A percentile compares a stretch with the other conserved stretches of the same genome.
phyloP scores from a whole-genome alignment of 2,888 invertebrate species.

The Shargacucullia verbasci region DNA sequence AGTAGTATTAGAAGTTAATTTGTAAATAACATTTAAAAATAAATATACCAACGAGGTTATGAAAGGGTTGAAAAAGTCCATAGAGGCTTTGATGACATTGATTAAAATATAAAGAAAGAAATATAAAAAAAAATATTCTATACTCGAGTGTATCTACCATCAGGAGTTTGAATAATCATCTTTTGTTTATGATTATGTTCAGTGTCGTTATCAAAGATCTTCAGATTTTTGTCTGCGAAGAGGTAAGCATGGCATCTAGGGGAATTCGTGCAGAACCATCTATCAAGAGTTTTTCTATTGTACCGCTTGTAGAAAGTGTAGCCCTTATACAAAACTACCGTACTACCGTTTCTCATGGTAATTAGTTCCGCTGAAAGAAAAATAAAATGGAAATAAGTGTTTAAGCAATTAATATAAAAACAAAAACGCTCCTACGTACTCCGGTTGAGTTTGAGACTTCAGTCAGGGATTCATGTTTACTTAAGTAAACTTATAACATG shows the following conservation, averaged over 20 bases:
- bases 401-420: too few relatives aligned
- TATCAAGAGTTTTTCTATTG: slow-evolving; percentile 26
- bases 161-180: slow-evolving; percentile 5
- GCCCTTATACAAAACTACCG: slow-evolving; percentile 31
- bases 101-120: too few relatives aligned
- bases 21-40: too few relatives aligned
- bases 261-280: slow-evolving; percentile 47
- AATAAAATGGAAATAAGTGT: too few relatives aligned
- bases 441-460: too few relatives aligned
- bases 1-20: too few relatives aligned
- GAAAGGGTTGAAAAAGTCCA: too few relatives aligned
- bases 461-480: too few relatives aligned
- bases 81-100: too few relatives aligned
- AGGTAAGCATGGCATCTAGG: slow-evolving; percentile 45
- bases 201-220: slow-evolving; percentile 12
- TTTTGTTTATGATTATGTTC: slow-evolving; percentile 38
- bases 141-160: slow-evolving; percentile 34
- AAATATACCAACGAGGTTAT: too few relatives aligned
- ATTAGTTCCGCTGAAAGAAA: slow-evolving; percentile 39
- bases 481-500: too few relatives aligned
- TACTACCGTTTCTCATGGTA: slow-evolving; percentile 42
- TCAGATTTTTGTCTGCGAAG: slow-evolving; percentile 11
- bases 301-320: slow-evolving; percentile 48
- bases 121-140: slow-evolving; percentile 5
- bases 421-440: too few relatives aligned